These are phyloP conservation scores for Tupaia tana DNA, from an alignment of 2,113 vertebrate species.

Conservation along the genomic window DNA sequence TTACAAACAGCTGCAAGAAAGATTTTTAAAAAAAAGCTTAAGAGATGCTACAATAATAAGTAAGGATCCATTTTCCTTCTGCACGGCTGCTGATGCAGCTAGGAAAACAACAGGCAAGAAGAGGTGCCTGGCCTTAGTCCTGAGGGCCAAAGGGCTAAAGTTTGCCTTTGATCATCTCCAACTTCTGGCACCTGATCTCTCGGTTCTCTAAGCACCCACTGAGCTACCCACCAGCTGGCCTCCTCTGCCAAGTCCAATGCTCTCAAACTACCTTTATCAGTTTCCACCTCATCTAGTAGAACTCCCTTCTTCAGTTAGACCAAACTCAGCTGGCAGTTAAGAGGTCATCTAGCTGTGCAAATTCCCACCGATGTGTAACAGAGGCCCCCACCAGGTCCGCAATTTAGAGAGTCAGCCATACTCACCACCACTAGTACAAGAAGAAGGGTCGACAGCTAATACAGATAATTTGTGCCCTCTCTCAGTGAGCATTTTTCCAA, in stretches of 20 bases:
- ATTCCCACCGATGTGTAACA: neutral
- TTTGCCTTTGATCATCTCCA: neutral
- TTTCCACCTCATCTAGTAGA: neutral
- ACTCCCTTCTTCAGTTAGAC: neutral
- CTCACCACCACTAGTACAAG: constrained; percentile 97
- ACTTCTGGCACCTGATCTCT: neutral
- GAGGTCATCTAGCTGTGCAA: neutral
- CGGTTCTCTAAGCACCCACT: neutral
- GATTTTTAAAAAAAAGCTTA: neutral
- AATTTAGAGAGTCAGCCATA: neutral
- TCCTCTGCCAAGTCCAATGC: neutral
- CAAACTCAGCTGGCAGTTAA: neutral
- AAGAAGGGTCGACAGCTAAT: constrained; percentile 97
- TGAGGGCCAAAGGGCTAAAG: neutral
- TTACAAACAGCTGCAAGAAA: neutral
- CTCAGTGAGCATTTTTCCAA: constrained; percentile 97
- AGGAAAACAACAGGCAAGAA: neutral
- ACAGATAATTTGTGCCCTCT: constrained; percentile 95
- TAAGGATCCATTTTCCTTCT: neutral
- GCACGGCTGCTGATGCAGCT: neutral
- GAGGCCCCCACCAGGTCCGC: neutral
- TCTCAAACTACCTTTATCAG: neutral
- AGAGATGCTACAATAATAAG: constrained; percentile 29
- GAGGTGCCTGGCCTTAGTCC: neutral
- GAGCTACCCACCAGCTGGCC: neutral